These are phyloP conservation scores for Hylyphantes graminicola DNA, from an alignment of 1,140 invertebrate genomes.

Conservation along the genomic window DNA sequence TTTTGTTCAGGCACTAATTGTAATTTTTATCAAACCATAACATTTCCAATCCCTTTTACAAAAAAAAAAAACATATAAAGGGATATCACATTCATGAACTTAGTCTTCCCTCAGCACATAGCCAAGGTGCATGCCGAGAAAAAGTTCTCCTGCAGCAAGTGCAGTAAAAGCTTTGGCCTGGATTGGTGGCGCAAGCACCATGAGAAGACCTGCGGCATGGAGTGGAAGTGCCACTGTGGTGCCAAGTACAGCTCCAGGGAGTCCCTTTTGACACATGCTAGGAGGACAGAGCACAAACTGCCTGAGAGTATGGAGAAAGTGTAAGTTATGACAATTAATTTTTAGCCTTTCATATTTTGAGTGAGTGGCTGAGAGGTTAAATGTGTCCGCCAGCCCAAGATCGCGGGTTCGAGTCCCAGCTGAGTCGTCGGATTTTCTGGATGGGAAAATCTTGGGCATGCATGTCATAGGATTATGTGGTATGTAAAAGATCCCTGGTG, in stretches of 20 bases:
- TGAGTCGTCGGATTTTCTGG: no score
- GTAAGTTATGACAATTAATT: neutral
- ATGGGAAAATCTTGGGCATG: no score
- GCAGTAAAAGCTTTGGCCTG: slow-evolving; percentile 50
- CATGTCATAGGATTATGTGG: no score
- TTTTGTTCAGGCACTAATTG: neutral
- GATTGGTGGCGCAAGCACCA: slow-evolving; percentile 51
- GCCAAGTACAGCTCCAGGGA: slow-evolving; percentile 55
- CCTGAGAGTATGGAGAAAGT: slow-evolving; percentile 36
- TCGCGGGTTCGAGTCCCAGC: no score
- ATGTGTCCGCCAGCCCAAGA: no score
- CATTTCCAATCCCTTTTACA: neutral
- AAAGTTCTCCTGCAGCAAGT: slow-evolving; percentile 54
- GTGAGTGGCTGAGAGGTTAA: no score
- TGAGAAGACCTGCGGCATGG: slow-evolving; percentile 54
- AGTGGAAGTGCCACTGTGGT: slow-evolving; percentile 60
- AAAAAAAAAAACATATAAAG: neutral
- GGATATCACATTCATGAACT: neutral
- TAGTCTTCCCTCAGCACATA: slow-evolving; percentile 47
- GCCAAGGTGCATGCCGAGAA: slow-evolving; percentile 62
- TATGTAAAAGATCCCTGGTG: no score
- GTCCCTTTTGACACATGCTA: slow-evolving; percentile 59
- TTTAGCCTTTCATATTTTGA: no score
- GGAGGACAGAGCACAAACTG: slow-evolving; percentile 52
- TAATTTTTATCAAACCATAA: neutral